Percentiles rank a stretch among this genome's conserved stretches.
These are phyloP conservation scores for Heliconius charithonia DNA, from an alignment of 2,888 invertebrate genomes.

Conservation along the genomic window DNA sequence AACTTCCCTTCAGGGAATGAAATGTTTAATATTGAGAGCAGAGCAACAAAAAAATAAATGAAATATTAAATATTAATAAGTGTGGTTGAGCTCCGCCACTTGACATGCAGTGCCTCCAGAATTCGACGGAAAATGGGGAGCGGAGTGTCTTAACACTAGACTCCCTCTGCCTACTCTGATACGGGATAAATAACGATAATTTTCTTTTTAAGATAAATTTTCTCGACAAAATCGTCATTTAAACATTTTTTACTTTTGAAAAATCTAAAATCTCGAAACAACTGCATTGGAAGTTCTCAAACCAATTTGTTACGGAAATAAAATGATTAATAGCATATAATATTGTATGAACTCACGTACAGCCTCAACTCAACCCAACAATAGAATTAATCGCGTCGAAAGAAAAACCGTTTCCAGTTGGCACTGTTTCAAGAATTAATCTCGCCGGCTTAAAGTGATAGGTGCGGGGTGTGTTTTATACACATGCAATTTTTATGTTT, in stretches of 20 bases:
- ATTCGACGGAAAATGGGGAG: too few relatives aligned
- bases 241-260: neutral
- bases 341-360: conserved; percentile 37
- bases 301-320: conserved; percentile 8
- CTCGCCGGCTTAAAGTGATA: conserved; percentile 42
- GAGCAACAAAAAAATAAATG: too few relatives aligned
- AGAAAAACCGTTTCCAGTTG: conserved; percentile 63
- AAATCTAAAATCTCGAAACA: neutral
- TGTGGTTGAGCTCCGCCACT: too few relatives aligned
- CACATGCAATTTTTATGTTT: conserved; percentile 17
- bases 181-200: too few relatives aligned
- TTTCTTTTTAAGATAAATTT: too few relatives aligned
- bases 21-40: too few relatives aligned
- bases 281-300: neutral
- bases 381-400: conserved; percentile 57
- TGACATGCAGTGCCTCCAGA: too few relatives aligned
- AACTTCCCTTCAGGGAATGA: neutral
- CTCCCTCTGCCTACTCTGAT: too few relatives aligned
- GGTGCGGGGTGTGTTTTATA: conserved; percentile 18
- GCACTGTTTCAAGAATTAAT: conserved; percentile 63
- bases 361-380: conserved; percentile 54
- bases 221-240: too few relatives aligned
- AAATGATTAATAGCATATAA: conserved; percentile 27
- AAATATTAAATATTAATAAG: too few relatives aligned
- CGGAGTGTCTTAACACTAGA: too few relatives aligned